Evolutionary conservation across 1,140 invertebrate genomes (phyloP).

Genomic region (Cyclina sinensis): DNA sequence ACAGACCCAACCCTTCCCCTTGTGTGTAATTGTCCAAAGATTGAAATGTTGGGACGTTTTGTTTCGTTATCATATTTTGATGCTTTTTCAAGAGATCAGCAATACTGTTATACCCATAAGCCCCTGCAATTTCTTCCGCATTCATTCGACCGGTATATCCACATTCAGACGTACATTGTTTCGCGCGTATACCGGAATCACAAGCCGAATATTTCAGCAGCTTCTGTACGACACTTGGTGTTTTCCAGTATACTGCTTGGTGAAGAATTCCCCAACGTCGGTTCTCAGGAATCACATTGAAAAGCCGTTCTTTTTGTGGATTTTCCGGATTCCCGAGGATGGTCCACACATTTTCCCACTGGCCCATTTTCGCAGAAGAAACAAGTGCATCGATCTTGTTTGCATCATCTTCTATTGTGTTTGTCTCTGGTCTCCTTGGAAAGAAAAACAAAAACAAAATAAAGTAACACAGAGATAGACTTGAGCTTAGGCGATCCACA

Average conservation of each 20-base stretch:
- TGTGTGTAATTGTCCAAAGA: conserved; percentile 23
- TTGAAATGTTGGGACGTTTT: conserved; percentile 6
- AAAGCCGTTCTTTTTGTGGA: neutral
- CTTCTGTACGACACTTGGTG: neutral
- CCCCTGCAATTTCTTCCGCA: conserved; percentile 3
- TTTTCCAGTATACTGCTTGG: conserved; percentile 49
- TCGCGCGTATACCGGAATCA: conserved; percentile 2
- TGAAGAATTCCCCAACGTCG: conserved; percentile 59
- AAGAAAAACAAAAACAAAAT: neutral
- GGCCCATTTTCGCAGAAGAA: neutral
- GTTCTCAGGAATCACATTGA: conserved; percentile 56
- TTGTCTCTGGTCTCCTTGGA: neutral
- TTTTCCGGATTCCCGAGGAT: conserved; percentile 26
- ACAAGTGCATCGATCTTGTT: neutral
- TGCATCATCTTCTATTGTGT: conserved; percentile 29
- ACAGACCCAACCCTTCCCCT: neutral
- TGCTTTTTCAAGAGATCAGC: neutral
- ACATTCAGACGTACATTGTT: conserved; percentile 48
- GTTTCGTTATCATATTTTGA: neutral
- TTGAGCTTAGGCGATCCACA: too few relatives aligned
- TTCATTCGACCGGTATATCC: conserved; percentile 5
- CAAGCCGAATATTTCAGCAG: neutral
- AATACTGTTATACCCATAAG: neutral
- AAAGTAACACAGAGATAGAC: neutral
- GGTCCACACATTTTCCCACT: conserved; percentile 20